Conservation (phyloP, 2,113 vertebrate species). For the Menura novaehollandiae region DNA sequence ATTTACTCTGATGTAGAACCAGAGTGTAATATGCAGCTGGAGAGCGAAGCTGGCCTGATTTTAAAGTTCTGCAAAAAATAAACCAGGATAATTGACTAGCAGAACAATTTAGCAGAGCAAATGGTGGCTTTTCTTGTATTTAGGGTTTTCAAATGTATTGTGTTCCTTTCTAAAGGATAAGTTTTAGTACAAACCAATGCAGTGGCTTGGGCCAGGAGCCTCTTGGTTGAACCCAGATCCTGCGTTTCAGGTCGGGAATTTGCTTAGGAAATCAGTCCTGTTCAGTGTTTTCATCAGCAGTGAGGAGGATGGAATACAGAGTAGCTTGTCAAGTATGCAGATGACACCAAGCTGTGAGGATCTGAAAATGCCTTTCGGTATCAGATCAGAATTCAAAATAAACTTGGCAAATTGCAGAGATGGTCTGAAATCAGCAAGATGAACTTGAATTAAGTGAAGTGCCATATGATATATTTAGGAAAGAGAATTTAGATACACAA, state of each 20-base stretch:
- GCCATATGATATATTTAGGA: not conserved
- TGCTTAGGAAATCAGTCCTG: not conserved
- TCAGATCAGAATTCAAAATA: slow-evolving; percentile 35
- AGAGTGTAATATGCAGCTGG: not conserved
- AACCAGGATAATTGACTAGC: not conserved
- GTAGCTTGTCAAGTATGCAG: slow-evolving; percentile 39
- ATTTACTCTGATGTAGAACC: not conserved
- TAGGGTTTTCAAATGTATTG: not conserved
- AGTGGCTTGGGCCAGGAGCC: not conserved
- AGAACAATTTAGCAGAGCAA: not conserved
- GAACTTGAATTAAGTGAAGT: not conserved
- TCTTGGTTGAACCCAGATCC: not conserved
- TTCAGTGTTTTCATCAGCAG: slow-evolving; percentile 3
- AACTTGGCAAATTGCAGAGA: not conserved
- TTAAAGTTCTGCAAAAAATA: not conserved
- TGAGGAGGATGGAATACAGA: slow-evolving; percentile 11
- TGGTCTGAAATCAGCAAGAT: not conserved
- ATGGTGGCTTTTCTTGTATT: not conserved
- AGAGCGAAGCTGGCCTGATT: not conserved
- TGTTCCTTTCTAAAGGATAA: not conserved
- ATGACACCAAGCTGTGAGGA: slow-evolving; percentile 5
- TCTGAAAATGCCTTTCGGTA: not conserved
- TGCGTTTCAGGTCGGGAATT: not conserved
- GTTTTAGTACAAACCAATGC: not conserved
- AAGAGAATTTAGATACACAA: not conserved